These are phyloP conservation scores for Dasyurus viverrinus DNA, from an alignment of 2,113 vertebrate genomes.

Conservation along the genomic window DNA sequence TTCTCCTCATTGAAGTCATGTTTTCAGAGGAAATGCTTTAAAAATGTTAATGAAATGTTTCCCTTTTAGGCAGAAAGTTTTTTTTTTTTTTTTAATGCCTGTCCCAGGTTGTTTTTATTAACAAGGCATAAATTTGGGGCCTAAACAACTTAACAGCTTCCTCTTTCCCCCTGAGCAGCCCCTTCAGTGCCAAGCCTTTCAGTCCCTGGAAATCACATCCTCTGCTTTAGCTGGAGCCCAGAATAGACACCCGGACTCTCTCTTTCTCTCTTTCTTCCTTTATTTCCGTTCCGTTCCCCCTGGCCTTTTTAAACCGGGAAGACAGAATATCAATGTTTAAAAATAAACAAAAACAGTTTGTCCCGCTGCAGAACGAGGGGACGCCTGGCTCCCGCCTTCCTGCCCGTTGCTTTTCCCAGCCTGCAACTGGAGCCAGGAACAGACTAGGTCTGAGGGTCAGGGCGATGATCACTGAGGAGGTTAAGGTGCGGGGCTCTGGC, in stretches of 20 bases:
- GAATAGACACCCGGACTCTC: neutral
- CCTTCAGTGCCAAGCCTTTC: neutral
- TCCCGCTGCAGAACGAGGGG: neutral
- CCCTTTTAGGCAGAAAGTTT: neutral
- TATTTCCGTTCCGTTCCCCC: neutral
- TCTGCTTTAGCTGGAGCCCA: neutral
- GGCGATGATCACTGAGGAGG: neutral
- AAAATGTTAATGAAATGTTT: neutral
- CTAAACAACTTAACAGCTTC: neutral
- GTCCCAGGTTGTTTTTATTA: neutral
- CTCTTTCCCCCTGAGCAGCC: neutral
- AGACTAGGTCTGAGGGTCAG: neutral
- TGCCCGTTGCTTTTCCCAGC: neutral
- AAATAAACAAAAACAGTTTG: neutral
- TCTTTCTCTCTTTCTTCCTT: neutral
- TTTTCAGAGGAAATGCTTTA: neutral
- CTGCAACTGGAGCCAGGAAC: neutral
- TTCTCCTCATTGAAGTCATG: neutral
- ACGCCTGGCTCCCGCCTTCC: neutral
- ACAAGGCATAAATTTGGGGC: neutral
- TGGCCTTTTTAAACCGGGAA: neutral
- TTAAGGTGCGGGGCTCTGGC: neutral
- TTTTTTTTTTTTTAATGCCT: neutral
- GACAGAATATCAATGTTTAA: neutral
- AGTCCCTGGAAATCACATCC: neutral